Percentiles rank a stretch among this genome's conserved stretches.
These are phyloP conservation scores for Zeuzera pyrina DNA, from an alignment of 2,888 invertebrate genomes.

Conservation along the genomic window DNA sequence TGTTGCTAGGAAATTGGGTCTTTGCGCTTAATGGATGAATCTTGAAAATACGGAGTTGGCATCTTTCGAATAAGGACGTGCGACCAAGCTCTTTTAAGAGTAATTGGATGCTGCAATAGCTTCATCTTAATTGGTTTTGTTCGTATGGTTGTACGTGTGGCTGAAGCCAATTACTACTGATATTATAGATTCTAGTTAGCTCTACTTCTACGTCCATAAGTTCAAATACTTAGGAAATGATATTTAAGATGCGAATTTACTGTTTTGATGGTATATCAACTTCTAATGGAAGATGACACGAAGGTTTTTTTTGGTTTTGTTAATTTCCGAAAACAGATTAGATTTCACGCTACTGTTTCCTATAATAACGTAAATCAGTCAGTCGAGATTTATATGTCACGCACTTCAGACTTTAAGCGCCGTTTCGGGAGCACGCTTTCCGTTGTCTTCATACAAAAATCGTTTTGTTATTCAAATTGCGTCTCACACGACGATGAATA, in stretches of 20 bases:
- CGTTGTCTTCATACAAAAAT: too few relatives aligned
- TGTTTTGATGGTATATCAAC: too few relatives aligned
- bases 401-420: too few relatives aligned
- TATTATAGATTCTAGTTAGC: slow-evolving; percentile 1
- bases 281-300: too few relatives aligned
- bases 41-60: slow-evolving; percentile 29
- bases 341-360: too few relatives aligned
- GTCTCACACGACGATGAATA: slow-evolving; percentile 3
- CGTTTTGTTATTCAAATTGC: slow-evolving; percentile 4
- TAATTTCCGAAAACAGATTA: too few relatives aligned
- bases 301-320: too few relatives aligned
- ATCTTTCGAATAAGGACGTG: slow-evolving; percentile 18
- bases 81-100: slow-evolving; percentile 16
- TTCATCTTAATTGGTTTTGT: slow-evolving; percentile 10
- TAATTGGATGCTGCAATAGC: slow-evolving; percentile 31
- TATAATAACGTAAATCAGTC: too few relatives aligned
- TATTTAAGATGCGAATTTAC: too few relatives aligned
- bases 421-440: too few relatives aligned
- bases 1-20: slow-evolving; percentile 33
- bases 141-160: slow-evolving; percentile 7
- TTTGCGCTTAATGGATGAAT: slow-evolving; percentile 32
- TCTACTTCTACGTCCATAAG: background rate
- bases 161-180: too few relatives aligned
- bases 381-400: too few relatives aligned
- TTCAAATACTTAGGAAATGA: slow-evolving; percentile 1